Conservation (phyloP, 2,113 vertebrate genomes). For the Cyprinodon tularosa region DNA sequence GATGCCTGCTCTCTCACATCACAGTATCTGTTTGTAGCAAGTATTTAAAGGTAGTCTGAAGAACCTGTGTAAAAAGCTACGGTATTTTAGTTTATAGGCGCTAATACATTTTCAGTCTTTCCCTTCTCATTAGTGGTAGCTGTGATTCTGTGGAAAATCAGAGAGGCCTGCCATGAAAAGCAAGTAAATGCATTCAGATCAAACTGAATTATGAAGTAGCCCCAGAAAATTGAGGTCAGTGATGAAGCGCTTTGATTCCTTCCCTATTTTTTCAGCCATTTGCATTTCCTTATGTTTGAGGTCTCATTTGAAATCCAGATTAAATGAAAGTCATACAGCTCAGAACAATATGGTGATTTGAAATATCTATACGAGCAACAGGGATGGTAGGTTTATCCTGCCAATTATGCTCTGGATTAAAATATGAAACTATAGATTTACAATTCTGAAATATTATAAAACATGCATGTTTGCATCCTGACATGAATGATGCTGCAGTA, state of each 20-base stretch:
- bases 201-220: conserved; percentile 75
- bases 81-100: conserved; percentile 12
- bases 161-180: conserved; percentile 28
- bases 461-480: too few relatives aligned
- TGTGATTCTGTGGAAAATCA: conserved; percentile 51
- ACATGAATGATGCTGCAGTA: too few relatives aligned
- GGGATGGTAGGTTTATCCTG: not conserved
- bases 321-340: conserved; percentile 12
- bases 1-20: not conserved
- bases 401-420: not conserved
- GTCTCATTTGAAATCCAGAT: conserved; percentile 57
- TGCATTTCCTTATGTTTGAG: conserved; percentile 44
- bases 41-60: not conserved
- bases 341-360: not conserved
- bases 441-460: too few relatives aligned
- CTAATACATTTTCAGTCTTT: conserved; percentile 40
- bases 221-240: conserved; percentile 64
- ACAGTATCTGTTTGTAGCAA: not conserved
- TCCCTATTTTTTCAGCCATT: conserved; percentile 19
- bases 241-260: conserved; percentile 60
- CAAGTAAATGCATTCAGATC: conserved; percentile 60
- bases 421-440: not conserved
- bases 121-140: conserved; percentile 55
- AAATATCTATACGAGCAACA: not conserved
- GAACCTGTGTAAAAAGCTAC: conserved; percentile 2